These are phyloP conservation scores for Leptoclinus maculatus DNA, from an alignment of 2,797 vertebrate species.

Conservation along the genomic window DNA sequence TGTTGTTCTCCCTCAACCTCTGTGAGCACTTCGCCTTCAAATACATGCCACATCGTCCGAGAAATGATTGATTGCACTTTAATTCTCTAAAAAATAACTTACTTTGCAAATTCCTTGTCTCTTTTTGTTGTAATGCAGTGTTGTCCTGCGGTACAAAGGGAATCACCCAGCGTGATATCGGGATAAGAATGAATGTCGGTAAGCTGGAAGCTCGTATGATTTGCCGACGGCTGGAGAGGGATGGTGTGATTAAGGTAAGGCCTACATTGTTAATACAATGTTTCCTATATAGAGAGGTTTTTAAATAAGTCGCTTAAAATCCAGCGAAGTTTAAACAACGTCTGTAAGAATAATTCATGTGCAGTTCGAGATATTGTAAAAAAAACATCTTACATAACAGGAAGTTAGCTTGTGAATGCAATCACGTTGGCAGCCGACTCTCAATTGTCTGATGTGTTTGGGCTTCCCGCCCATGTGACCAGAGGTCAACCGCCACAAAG, in stretches of 20 bases:
- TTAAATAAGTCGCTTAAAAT: background rate
- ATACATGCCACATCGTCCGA: background rate
- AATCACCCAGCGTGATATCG: slow-evolving; percentile 87
- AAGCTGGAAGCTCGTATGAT: slow-evolving; percentile 94
- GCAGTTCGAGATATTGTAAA: background rate
- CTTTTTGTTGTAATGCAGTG: slow-evolving; percentile 80
- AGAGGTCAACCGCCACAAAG: slow-evolving; percentile 6
- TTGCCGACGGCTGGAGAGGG: slow-evolving; percentile 89
- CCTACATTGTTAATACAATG: rapidly evolving
- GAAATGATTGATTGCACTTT: background rate
- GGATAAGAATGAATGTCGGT: slow-evolving; percentile 90
- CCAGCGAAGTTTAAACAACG: background rate
- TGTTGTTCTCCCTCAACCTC: background rate
- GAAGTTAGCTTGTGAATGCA: background rate
- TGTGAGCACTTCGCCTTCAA: background rate
- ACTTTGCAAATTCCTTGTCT: background rate
- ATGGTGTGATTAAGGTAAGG: slow-evolving; percentile 91
- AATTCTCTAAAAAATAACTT: background rate
- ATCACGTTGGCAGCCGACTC: background rate
- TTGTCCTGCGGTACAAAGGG: slow-evolving; percentile 91
- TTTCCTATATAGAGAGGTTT: background rate
- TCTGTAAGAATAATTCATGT: background rate
- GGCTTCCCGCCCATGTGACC: background rate
- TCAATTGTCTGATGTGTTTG: slow-evolving; percentile 19
- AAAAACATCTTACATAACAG: background rate